phyloP scores from a whole-genome alignment of 2,113 vertebrate genomes.

The Rousettus leschenaultii region DNA sequence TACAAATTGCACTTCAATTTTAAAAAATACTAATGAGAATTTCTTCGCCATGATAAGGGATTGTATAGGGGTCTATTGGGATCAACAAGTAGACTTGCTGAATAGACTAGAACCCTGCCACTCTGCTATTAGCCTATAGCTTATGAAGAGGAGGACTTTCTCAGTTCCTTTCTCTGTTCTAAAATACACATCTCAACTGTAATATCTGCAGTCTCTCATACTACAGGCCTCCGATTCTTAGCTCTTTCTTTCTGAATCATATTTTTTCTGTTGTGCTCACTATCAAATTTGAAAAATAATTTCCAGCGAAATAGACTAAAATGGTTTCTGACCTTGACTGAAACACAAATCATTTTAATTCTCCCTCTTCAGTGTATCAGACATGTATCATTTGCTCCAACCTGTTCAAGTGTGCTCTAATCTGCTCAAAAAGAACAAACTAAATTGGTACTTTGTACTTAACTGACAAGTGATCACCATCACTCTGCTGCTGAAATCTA shows the following conservation, averaged over 20 bases:
- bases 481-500: background rate
- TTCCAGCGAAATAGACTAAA: background rate
- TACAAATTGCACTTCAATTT: background rate
- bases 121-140: background rate
- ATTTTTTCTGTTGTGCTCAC: background rate
- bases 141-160: background rate
- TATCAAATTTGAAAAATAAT: slow-evolving; percentile 44
- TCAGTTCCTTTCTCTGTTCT: background rate
- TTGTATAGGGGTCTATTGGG: background rate
- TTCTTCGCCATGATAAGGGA: background rate
- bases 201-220: background rate
- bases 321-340: slow-evolving; percentile 19
- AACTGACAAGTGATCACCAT: background rate
- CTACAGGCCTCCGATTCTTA: background rate
- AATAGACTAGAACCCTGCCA: too few species aligned
- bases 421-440: background rate
- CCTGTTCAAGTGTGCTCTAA: background rate
- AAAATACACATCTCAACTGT: background rate
- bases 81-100: background rate
- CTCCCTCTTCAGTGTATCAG: background rate
- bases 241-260: background rate
- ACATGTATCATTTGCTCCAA: background rate
- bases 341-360: background rate
- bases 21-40: background rate
- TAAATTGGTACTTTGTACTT: background rate